Evolutionary conservation across 2,888 invertebrate genomes (phyloP), one percentile per base, ranked within the genome.

Genomic region (Crossocerus cetratus): DNA sequence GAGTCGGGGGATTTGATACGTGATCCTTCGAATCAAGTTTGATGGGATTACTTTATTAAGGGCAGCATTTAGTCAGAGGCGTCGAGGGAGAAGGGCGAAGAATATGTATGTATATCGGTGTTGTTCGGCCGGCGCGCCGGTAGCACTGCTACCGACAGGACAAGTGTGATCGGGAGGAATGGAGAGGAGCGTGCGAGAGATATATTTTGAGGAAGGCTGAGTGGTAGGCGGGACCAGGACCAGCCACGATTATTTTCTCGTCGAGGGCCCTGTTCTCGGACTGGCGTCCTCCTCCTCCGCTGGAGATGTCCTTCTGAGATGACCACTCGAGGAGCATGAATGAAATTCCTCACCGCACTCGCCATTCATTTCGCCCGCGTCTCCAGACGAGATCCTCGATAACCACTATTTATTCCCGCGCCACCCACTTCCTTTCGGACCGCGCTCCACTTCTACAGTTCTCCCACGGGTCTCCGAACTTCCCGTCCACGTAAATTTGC

Each of bases 221-320:
- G 76, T 55, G 14, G 49, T 16, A 65, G 68, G 67, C 13, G 60
- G 65, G 64, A 57, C 71, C 58, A 32, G 32, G 32, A 32, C 5
- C 32, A 32, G 60, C 75, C 64, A 69, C 76, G 77, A 85, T 86
- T 83, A 83, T 78, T 83, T 76, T 70, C 78, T 82, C 82, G 73
- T 83, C 78, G 65, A 68, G 70, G 71, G 69, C 58, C 63, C 73
- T 32, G 77, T 65, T 65, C 77, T 78, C 77, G 66, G 66, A 66
- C 21, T 66, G 65, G 60, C 74, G 59, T 44, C 61, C 59, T 32
- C 61, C 59, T 32, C 32, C 32, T 32, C 8, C 8, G 55, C 67
- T 68, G 60, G 77, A 85, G 84, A 87, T 86, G 84, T 85, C 84
- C 80, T 83, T 69, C 74, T 62, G 74, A 83, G 83, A 84, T 83